Conservation (phyloP, 2,888 invertebrate genomes). For the Tachina lurida region DNA sequence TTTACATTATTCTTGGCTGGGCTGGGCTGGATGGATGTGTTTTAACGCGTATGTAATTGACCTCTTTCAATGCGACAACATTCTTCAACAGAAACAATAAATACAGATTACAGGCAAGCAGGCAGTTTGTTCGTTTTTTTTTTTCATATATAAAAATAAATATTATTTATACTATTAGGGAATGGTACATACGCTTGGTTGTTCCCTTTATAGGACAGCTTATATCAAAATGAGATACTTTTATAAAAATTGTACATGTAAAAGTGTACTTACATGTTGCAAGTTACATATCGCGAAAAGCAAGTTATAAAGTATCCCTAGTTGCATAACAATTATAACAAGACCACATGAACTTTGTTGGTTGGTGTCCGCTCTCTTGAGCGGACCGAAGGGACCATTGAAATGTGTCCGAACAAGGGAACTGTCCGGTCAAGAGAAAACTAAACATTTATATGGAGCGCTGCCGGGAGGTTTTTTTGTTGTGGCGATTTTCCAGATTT, state of each 20-base stretch:
- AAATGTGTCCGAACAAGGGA: too few species aligned
- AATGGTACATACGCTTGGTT: background rate
- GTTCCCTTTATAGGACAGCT: background rate
- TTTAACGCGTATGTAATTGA: constrained; percentile 76
- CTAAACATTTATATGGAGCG: too few species aligned
- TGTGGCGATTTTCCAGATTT: too few species aligned
- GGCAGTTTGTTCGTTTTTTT: constrained; percentile 37
- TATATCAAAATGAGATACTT: background rate
- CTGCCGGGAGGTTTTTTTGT: too few species aligned
- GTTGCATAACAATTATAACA: too few species aligned
- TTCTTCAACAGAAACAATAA: constrained; percentile 62
- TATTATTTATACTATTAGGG: background rate
- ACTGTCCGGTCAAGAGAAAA: too few species aligned
- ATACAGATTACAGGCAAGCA: constrained; percentile 61
- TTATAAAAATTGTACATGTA: background rate
- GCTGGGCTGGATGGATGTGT: constrained; percentile 2
- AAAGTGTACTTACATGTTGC: too few species aligned
- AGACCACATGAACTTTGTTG: too few species aligned
- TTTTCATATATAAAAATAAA: constrained; percentile 8
- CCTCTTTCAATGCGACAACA: constrained; percentile 80
- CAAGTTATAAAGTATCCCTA: too few species aligned
- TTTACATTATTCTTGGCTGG: constrained; percentile 35
- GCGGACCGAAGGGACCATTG: too few species aligned
- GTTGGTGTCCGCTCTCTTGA: too few species aligned
- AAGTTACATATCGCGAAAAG: too few species aligned